Evolutionary conservation across 2,888 invertebrate genomes (phyloP).

Genomic region (Protodeltote pygarga): DNA sequence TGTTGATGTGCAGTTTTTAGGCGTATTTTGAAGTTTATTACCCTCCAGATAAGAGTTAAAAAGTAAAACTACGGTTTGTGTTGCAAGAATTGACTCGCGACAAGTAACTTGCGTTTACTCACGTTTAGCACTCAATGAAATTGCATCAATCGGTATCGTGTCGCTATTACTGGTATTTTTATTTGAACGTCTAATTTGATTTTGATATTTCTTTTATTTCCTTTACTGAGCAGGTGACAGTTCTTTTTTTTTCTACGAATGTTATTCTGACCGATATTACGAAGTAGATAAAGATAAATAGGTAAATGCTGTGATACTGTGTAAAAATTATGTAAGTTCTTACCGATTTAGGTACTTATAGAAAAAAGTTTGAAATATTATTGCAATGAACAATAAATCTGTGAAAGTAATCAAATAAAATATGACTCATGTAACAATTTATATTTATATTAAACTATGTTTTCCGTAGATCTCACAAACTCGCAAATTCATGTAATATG

Average conservation of each 20-base stretch:
- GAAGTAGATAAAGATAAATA: too few species aligned
- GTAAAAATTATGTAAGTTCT: too few species aligned
- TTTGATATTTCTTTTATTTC: conserved; percentile 67
- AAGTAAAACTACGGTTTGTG: conserved; percentile 51
- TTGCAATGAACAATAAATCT: too few species aligned
- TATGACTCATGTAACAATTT: too few species aligned
- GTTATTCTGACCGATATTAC: conserved; percentile 15
- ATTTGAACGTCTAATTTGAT: conserved; percentile 75
- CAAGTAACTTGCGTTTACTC: conserved; percentile 75
- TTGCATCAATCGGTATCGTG: conserved; percentile 82
- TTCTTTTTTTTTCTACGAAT: conserved; percentile 48
- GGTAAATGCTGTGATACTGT: too few species aligned
- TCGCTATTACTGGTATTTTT: conserved; percentile 80
- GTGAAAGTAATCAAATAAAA: too few species aligned
- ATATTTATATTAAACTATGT: too few species aligned
- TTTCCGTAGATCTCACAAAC: too few species aligned
- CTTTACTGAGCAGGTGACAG: conserved; percentile 68
- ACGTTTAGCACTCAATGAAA: conserved; percentile 84
- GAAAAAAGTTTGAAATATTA: too few species aligned
- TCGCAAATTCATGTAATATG: too few species aligned
- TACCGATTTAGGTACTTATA: too few species aligned
- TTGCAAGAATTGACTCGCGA: conserved; percentile 66
- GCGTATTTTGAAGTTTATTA: conserved; percentile 59
- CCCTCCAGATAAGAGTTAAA: conserved; percentile 58
- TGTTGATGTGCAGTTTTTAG: conserved; percentile 47